Evolutionary conservation across 2,113 vertebrate genomes (phyloP).

Genomic region (Mugil cephalus): DNA sequence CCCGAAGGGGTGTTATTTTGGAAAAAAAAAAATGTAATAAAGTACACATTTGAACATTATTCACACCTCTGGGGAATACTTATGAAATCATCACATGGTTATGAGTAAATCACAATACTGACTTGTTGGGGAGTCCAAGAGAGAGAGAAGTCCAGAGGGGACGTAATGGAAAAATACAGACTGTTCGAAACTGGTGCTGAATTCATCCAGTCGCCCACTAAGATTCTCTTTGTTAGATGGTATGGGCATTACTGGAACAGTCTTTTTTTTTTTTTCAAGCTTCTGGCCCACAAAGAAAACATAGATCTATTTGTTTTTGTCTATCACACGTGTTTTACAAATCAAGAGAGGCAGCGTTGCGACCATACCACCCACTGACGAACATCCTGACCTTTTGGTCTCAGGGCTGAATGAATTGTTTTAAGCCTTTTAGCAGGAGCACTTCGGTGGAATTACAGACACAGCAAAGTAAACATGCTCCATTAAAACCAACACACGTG

Average conservation of each 20-base stretch:
- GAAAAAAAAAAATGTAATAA: neutral
- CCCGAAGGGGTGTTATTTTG: neutral
- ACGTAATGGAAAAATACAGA: conserved; percentile 42
- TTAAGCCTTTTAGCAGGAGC: too few relatives aligned
- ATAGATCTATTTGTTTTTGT: neutral
- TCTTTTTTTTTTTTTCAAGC: neutral
- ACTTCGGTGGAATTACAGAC: neutral
- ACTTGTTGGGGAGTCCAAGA: neutral
- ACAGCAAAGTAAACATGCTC: neutral
- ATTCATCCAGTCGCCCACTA: too few relatives aligned
- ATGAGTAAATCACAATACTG: conserved; percentile 1
- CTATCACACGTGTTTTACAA: neutral
- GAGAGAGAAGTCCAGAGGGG: neutral
- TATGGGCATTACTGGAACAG: neutral
- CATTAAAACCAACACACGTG: too few relatives aligned
- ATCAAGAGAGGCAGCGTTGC: too few relatives aligned
- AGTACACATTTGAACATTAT: neutral
- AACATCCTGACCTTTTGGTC: neutral
- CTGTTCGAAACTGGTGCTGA: conserved; percentile 1
- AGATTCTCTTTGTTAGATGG: neutral
- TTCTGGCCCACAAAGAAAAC: neutral
- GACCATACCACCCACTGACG: too few relatives aligned
- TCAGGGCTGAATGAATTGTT: too few relatives aligned
- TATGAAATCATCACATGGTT: conserved; percentile 5
- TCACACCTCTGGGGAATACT: conserved; percentile 4